Evolutionary conservation across 2,113 vertebrate genomes (phyloP), one percentile per base, ranked within the genome.

Genomic region (Baryphthengus martii): DNA sequence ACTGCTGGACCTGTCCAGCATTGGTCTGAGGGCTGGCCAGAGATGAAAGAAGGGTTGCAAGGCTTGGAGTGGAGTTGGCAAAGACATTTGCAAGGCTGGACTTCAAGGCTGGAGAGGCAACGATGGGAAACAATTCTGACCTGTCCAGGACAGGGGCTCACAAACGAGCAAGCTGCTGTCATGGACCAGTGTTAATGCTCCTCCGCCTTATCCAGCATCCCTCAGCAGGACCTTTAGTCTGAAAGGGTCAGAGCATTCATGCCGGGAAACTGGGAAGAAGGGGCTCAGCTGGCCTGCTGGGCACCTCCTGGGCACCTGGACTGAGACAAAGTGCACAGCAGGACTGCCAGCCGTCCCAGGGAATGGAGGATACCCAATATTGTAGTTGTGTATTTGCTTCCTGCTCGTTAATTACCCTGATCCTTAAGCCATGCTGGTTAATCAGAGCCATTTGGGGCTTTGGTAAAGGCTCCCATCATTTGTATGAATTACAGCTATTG

Each of bases 111-210:
- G 70, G n/a, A 59, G 29, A 81, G 16, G 11, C 47, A n/a, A 61
- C 0, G 1, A 10, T 23, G 28, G 45, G 45, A 23, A 40, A 40
- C 0, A 5, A 42, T 25, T 26, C 44, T 0, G 1, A 17, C 13
- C 52, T 52, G 11, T 33, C 19, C 6, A 7, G 18, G 49, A 21
- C 0, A 3, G 7, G 7, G 7, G 8, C 44, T 75, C 39, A 10
- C 20, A 28, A 9, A 10, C 4, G 70, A 29, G 24, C 17, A 26
- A 56, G 39, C 5, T 44, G 45, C 45, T 72, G 26, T 16, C 35
- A 4, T 3, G 17, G 24, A 49, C n/a, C 40, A n/a, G 12, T 17
- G 11, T 29, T 15, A 15, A 18, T 2, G 8, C 62, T 4, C 17
- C 44, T 42, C 1, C 9, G 17, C 13, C 44, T n/a, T 56, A 53